phyloP scores from a whole-genome alignment of 2,113 vertebrate species.

The Mus spicilegus region DNA sequence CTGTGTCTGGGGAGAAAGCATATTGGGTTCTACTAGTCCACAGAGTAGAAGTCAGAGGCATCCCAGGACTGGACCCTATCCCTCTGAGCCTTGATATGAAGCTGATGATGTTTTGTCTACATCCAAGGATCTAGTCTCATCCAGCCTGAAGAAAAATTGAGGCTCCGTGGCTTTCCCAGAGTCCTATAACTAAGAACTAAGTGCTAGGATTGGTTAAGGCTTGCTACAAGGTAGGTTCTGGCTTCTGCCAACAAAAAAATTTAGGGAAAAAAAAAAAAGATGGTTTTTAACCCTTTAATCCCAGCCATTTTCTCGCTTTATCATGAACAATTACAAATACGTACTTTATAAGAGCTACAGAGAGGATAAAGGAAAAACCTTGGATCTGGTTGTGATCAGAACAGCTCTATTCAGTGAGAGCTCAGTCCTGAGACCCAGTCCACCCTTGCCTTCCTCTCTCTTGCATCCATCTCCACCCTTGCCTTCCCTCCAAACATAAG shows the following conservation, averaged over 20 bases:
- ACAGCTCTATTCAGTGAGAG: rapidly evolving
- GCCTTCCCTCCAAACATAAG: not conserved
- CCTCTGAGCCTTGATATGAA: not conserved
- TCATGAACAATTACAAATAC: not conserved
- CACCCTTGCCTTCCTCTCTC: too few relatives aligned
- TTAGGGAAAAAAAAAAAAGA: not conserved
- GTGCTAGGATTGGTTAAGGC: not conserved
- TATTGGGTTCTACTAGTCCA: not conserved
- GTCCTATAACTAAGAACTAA: conserved; percentile 15
- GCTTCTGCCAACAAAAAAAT: not conserved
- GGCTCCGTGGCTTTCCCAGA: not conserved
- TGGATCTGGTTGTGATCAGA: not conserved
- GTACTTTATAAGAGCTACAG: not conserved
- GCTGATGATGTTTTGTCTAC: not conserved
- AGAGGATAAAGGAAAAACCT: not conserved
- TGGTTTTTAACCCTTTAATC: not conserved
- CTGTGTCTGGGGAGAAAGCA: not conserved
- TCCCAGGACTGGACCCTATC: not conserved
- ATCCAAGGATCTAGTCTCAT: not conserved
- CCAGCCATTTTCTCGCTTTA: not conserved
- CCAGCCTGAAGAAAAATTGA: not conserved
- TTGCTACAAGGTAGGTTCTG: not conserved
- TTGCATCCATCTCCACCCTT: not conserved
- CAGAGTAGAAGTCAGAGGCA: not conserved
- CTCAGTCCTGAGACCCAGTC: not conserved